phyloP scores from a whole-genome alignment of 2,888 invertebrate genomes.

The Cylloceria caligata region DNA sequence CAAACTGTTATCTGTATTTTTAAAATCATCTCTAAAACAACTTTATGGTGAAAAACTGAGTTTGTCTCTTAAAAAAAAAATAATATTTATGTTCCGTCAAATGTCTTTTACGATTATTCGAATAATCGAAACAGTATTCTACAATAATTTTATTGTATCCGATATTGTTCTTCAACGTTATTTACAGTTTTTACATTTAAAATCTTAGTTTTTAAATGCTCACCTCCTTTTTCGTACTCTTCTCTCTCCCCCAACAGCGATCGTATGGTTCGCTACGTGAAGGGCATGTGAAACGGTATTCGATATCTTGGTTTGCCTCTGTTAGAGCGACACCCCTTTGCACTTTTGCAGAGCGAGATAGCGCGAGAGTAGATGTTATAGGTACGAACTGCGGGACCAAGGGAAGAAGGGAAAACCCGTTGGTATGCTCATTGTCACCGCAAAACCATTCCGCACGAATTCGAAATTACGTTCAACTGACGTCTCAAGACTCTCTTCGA shows the following conservation, averaged over 20 bases:
- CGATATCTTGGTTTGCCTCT: conserved; percentile 77
- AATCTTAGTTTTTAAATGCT: conserved; percentile 58
- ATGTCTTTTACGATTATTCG: too few species aligned
- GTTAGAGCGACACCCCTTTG: conserved; percentile 34
- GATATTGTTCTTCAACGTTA: too few species aligned
- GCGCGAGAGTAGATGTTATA: conserved; percentile 20
- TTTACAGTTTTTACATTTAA: not conserved
- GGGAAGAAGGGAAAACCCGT: conserved; percentile 36
- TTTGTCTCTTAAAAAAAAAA: too few species aligned
- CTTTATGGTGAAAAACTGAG: too few species aligned
- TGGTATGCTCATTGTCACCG: conserved; percentile 80
- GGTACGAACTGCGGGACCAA: not conserved
- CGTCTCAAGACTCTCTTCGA: conserved; percentile 26
- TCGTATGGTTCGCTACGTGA: conserved; percentile 49
- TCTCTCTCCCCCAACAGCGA: too few species aligned
- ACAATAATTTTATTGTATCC: too few species aligned
- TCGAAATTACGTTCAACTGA: conserved; percentile 75
- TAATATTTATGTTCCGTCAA: too few species aligned
- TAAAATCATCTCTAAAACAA: too few species aligned
- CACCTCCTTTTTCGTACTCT: conserved; percentile 35
- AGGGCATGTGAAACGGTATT: conserved; percentile 82
- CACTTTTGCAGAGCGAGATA: conserved; percentile 59
- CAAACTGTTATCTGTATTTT: too few species aligned
- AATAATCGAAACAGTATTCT: too few species aligned
- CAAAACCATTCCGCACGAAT: conserved; percentile 78